Evolutionary conservation across 2,888 invertebrate species (phyloP), one percentile per base, ranked within the genome.

Genomic region (Seladonia tumulorum): DNA sequence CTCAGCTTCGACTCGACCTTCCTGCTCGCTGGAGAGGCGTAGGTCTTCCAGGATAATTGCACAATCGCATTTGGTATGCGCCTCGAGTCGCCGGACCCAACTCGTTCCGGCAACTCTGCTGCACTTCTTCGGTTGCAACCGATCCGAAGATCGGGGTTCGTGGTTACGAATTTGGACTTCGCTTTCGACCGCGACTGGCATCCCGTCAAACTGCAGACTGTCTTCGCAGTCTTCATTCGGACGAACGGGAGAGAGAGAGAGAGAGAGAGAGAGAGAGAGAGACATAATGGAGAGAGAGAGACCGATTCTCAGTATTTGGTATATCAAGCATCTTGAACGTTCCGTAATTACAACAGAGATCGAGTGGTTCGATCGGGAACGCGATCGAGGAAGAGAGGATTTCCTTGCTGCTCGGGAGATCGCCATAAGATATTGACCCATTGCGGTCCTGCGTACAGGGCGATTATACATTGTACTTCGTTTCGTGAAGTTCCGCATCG

Each of bases 41-140:
- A 63, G 72, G 53, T 47, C 72, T 72, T 18, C 25, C 16, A 47
- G n/a, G 47, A 47, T 71, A 49, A 57, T 25, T 39, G 25, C 57
- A 8, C 25, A 49, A 60, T 74, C 66, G 66, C 66, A 72, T 72
- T 72, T 72, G 72, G 72, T 47, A 72, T 72, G 72, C 47, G 8
- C 10, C 25, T 18, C 47, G 72, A 72, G 25, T 72, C 29, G 72
- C 42, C 47, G 45, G 70, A 7, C 45, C 45, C 35, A 35, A 7
- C n/a, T 71, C 45, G 45, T n/a, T 39, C 12, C 47, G 47, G 47
- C 45, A 29, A 47, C 45, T 72, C 3, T 29, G 25, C 18, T 5
- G 60, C 74, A 45, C 66, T 66, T 75, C 75, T 47, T 72, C 25
- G 42, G 71, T 57, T 72, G 60, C 60, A 29, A 12, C 25, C 29